phyloP scores from a whole-genome alignment of 1,140 invertebrate species.

The Heliconius nattereri region DNA sequence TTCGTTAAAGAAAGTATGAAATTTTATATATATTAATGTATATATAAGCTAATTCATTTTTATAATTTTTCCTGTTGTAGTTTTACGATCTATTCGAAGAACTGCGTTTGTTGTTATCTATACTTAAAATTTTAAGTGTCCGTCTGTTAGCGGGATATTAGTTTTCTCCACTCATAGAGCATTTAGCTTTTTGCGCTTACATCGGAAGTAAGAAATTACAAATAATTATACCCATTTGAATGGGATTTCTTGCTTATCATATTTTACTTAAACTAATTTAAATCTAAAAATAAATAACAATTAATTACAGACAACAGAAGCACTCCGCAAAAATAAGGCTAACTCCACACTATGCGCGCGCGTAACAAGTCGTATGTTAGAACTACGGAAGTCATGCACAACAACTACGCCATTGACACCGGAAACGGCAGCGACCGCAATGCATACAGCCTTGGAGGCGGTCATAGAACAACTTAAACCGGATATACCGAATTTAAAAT shows the following conservation, averaged over 20 bases:
- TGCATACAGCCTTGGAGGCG: constrained; percentile 67
- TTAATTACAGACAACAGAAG: constrained; percentile 65
- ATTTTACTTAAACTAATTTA: no score
- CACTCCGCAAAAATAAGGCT: constrained; percentile 67
- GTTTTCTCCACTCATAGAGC: no score
- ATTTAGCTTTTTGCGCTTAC: no score
- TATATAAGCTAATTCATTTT: no score
- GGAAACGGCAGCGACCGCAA: constrained; percentile 66
- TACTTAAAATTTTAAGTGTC: no score
- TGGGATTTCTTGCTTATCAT: no score
- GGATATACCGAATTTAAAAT: constrained; percentile 65
- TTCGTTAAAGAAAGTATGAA: constrained; percentile 67
- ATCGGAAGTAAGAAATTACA: no score
- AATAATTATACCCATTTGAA: no score
- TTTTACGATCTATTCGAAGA: no score
- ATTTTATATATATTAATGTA: not conserved
- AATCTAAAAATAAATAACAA: not conserved
- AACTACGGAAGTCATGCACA: constrained; percentile 67
- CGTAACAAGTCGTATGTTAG: constrained; percentile 60
- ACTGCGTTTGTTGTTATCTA: no score
- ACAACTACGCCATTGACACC: constrained; percentile 67
- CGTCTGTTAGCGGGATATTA: no score
- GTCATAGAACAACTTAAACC: constrained; percentile 65
- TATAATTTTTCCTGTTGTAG: no score
- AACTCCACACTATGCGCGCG: constrained; percentile 58